Evolutionary conservation across 2,113 vertebrate genomes (phyloP), one percentile per base, ranked within the genome.

Genomic region (Neolamprologus sp.): DNA sequence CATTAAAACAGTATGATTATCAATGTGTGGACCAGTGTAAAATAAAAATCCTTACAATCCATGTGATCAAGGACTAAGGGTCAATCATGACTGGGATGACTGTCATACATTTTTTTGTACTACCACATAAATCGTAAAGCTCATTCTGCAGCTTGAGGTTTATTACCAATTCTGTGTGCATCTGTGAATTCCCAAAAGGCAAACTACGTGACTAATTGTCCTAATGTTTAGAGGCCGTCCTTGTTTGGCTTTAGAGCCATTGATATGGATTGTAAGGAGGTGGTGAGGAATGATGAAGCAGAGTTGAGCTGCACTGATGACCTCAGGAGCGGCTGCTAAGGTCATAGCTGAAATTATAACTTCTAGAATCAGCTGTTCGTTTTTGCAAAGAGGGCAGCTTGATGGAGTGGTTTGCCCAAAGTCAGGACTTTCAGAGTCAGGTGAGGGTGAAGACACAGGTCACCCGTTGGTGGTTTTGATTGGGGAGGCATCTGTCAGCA

Each of bases 151-250:
- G 75, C 81, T 86, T 86, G 88, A 81, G 55, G 51, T 92, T 93
- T 86, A 91, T 88, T 85, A 93, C 86, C 60, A 91, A 89, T 87
- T 89, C 81, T 78, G 57, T 54, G 87, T 91, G 89, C 89, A 93
- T 89, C 53, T 92, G 91, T 87, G 90, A 85, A 84, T 86, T 84
- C 88, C 87, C 90, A 91, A 87, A 92, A 94, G 85, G 92, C 90
- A 92, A 94, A 93, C 86, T 93, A 88, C 42, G 85, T 86, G 80
- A 91, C 89, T 93, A 95, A 94, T 92, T 94, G 92, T 91, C 85
- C 89, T 55, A 84, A 88, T 54, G 85, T 92, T 92, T 91, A 73
- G 91, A 90, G 84, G 40, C 57, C 81, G 85, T 90, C 87, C 87
- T 93, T 92, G 84, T 93, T 93, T 92, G 80, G 90, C 80, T 91